Conservation (phyloP, 2,797 vertebrate species). For the Diplodus puntazzo region DNA sequence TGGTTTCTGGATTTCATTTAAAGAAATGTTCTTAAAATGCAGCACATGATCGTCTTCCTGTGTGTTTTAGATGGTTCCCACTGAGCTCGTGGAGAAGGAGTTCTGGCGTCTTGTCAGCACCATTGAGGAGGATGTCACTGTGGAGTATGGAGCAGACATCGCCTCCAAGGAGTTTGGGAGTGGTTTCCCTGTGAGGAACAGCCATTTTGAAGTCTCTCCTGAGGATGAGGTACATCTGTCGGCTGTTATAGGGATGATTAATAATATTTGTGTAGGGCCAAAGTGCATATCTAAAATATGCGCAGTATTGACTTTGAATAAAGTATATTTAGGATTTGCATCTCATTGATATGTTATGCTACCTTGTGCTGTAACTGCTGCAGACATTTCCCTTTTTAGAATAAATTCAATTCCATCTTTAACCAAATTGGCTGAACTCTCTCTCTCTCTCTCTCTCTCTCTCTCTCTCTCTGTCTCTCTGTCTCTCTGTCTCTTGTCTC, state of each 20-base stretch:
- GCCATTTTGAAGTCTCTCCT: slow-evolving; percentile 90
- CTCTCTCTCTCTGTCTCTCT: background rate
- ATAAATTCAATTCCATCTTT: background rate
- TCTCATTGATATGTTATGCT: no score
- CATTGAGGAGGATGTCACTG: slow-evolving; percentile 97
- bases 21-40: background rate
- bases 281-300: background rate
- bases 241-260: background rate
- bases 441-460: background rate
- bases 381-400: background rate
- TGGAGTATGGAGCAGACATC: slow-evolving; percentile 98
- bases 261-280: background rate
- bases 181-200: slow-evolving; percentile 94
- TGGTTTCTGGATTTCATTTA: background rate
- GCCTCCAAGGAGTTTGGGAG: slow-evolving; percentile 99
- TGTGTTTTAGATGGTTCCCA: slow-evolving; percentile 94
- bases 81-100: slow-evolving; percentile 98
- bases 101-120: slow-evolving; percentile 98
- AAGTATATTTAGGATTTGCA: background rate
- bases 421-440: background rate
- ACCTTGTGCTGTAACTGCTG: background rate
- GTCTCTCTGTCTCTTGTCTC: background rate
- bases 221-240: slow-evolving; percentile 91
- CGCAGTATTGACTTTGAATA: no score
- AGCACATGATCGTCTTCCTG: background rate